A percentile compares a stretch with the other conserved stretches of the same genome.
These are phyloP conservation scores for Zootoca vivipara DNA, from an alignment of 2,113 vertebrate genomes.

Conservation along the genomic window DNA sequence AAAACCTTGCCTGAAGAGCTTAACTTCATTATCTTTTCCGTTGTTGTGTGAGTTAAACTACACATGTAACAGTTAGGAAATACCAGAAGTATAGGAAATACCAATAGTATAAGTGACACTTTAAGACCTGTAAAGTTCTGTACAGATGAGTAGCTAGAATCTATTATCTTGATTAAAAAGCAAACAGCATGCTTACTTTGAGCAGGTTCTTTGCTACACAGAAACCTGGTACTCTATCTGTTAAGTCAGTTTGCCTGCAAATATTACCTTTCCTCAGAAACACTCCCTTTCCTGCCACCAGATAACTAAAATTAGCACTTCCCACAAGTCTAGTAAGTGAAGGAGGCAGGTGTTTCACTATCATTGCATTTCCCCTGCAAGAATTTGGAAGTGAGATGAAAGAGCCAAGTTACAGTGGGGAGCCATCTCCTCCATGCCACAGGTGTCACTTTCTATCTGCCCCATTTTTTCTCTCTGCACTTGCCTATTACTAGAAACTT, in stretches of 20 bases:
- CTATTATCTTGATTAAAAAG: not conserved
- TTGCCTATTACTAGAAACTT: not conserved
- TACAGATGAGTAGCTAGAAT: not conserved
- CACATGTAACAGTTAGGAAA: not conserved
- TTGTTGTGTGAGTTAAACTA: not conserved
- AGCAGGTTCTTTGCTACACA: not conserved
- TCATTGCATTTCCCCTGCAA: not conserved
- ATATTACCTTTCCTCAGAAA: not conserved
- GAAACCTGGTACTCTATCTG: not conserved
- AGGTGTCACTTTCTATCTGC: slow-evolving; percentile 9
- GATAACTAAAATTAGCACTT: not conserved
- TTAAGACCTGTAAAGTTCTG: not conserved
- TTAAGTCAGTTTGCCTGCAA: not conserved
- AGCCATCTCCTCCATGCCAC: not conserved
- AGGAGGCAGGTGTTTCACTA: not conserved
- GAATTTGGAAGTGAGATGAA: not conserved
- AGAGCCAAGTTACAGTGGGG: not conserved
- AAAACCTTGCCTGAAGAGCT: not conserved
- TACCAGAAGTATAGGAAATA: not conserved
- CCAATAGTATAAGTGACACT: not conserved
- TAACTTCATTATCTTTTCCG: not conserved
- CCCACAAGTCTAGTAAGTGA: not conserved
- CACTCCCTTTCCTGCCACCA: not conserved
- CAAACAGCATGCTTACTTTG: not conserved
- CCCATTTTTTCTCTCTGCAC: not conserved